These are phyloP conservation scores for Tricholauxania praeusta DNA, from an alignment of 2,888 invertebrate genomes.

Conservation along the genomic window DNA sequence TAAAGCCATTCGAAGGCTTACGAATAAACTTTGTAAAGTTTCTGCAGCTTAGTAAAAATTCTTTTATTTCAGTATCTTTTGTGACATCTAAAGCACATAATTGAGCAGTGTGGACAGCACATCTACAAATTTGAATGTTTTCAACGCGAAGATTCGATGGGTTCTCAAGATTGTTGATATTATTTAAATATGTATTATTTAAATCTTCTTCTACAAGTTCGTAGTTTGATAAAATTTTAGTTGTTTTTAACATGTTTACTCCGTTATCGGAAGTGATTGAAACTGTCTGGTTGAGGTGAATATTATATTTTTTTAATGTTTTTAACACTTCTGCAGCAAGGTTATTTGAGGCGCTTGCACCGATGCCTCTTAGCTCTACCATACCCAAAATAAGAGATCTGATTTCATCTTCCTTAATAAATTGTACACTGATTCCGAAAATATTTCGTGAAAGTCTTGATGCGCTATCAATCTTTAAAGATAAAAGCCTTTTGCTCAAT, in stretches of 20 bases:
- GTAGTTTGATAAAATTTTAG: slow-evolving; percentile 35
- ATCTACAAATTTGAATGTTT: slow-evolving; percentile 38
- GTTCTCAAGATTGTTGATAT: slow-evolving; percentile 6
- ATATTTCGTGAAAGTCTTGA: slow-evolving; percentile 31
- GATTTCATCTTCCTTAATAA: slow-evolving; percentile 32
- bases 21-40: slow-evolving; percentile 31
- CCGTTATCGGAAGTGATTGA: slow-evolving; percentile 17
- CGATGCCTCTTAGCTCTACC: slow-evolving; percentile 38
- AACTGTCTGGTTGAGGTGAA: no score
- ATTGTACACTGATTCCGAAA: slow-evolving; percentile 14
- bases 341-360: slow-evolving; percentile 30
- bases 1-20: slow-evolving; percentile 23
- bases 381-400: slow-evolving; percentile 41
- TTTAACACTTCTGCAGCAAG: slow-evolving; percentile 21
- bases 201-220: neutral
- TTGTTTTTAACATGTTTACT: slow-evolving; percentile 39
- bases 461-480: slow-evolving; percentile 18
- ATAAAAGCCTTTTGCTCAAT: no score
- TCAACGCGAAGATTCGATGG: neutral
- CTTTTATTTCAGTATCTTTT: slow-evolving; percentile 17
- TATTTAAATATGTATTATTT: slow-evolving; percentile 32
- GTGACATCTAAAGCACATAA: slow-evolving; percentile 42
- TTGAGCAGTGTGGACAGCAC: slow-evolving; percentile 43
- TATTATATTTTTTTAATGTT: no score
- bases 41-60: slow-evolving; percentile 20